These are phyloP conservation scores for Rousettus leschenaultii DNA, from an alignment of 2,113 vertebrate genomes.

Conservation along the genomic window DNA sequence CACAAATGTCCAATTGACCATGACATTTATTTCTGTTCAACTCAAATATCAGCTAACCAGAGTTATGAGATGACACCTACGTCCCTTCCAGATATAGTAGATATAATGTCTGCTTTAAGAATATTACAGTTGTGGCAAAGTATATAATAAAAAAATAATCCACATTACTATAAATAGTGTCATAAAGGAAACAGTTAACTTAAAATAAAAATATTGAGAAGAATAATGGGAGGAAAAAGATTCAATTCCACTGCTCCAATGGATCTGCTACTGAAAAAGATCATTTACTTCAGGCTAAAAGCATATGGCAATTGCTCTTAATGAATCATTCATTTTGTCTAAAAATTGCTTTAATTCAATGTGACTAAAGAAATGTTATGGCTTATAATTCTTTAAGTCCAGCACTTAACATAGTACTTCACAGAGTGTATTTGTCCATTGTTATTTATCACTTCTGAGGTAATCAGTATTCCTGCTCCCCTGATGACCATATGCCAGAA, in stretches of 20 bases:
- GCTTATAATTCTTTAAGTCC: not conserved
- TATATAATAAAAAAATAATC: not conserved
- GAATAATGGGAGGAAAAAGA: not conserved
- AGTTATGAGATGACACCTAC: not conserved
- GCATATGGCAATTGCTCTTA: not conserved
- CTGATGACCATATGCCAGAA: not conserved
- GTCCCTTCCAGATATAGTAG: not conserved
- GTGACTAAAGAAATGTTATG: not conserved
- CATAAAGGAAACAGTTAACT: not conserved
- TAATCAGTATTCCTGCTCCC: not conserved
- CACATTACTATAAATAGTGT: not conserved
- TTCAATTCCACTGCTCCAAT: not conserved
- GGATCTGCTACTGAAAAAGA: not conserved
- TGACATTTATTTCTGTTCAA: not conserved
- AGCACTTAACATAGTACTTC: not conserved
- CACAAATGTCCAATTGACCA: not conserved
- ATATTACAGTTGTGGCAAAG: not conserved
- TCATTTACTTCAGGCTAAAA: not conserved
- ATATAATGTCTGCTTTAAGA: not conserved
- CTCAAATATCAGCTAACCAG: not conserved
- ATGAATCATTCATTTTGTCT: not conserved
- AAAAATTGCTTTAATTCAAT: not conserved
- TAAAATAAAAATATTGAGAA: not conserved
- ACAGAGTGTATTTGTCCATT: not conserved
- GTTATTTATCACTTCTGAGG: not conserved